Evolutionary conservation across 2,113 vertebrate species (phyloP).

Genomic region (Paradoxurus hermaphroditus): DNA sequence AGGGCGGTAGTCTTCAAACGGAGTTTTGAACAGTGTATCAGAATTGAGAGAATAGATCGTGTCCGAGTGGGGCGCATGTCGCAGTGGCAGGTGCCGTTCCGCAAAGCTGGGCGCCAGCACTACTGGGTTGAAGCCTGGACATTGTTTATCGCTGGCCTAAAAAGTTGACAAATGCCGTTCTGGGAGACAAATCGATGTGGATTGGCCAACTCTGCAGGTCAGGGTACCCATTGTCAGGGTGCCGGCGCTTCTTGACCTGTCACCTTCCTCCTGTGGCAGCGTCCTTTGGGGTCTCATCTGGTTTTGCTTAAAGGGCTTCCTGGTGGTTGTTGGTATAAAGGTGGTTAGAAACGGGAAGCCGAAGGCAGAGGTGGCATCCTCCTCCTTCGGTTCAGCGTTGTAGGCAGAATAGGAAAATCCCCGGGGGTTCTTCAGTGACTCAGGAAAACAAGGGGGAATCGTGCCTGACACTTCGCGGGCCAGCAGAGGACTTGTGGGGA

Average conservation of each 20-base stretch:
- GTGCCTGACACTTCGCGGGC: background rate
- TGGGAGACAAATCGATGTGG: background rate
- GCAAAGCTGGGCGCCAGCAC: background rate
- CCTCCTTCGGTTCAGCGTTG: background rate
- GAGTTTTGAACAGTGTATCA: background rate
- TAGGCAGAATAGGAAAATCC: background rate
- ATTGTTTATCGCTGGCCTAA: background rate
- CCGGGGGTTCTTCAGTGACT: background rate
- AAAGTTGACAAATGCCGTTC: background rate
- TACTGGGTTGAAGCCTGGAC: too few relatives aligned
- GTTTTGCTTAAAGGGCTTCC: background rate
- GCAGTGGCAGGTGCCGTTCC: background rate
- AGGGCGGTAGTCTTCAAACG: background rate
- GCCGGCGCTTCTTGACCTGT: background rate
- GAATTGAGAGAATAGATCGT: background rate
- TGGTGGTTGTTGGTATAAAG: background rate
- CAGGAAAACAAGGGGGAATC: background rate
- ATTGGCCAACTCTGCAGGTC: background rate
- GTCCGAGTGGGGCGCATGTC: background rate
- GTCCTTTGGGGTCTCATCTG: background rate
- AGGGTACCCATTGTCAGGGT: background rate
- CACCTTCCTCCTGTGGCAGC: background rate
- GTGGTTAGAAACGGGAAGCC: background rate
- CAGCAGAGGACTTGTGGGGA: too few relatives aligned
- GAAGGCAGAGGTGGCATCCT: background rate